phyloP scores from a whole-genome alignment of 1,140 invertebrate genomes.

The Plutomurus gul region DNA sequence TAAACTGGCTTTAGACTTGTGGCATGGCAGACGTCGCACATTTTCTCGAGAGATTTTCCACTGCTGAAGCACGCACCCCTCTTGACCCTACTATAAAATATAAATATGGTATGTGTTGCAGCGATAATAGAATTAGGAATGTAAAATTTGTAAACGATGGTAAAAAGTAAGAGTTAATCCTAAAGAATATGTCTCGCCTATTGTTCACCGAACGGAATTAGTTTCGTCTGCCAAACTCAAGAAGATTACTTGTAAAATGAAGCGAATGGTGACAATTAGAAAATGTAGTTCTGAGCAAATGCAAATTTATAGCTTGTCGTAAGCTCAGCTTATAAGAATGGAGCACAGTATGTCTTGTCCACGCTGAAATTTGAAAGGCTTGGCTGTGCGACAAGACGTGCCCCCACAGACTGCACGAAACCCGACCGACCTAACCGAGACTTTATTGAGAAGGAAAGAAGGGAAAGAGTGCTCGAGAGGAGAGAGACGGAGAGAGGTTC shows the following conservation, averaged over 20 bases:
- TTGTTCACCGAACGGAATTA: too few relatives aligned
- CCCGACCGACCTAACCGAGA: constrained; percentile 1
- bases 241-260: not conserved
- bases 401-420: not conserved
- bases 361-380: not conserved
- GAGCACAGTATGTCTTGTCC: too few relatives aligned
- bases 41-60: too few relatives aligned
- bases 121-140: too few relatives aligned
- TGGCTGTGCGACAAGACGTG: not conserved
- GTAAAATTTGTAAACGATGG: too few relatives aligned
- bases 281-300: not conserved
- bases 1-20: not conserved
- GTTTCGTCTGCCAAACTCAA: too few relatives aligned
- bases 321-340: not conserved
- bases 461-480: not conserved
- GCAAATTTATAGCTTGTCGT: constrained; percentile 23
- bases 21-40: not conserved
- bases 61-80: too few relatives aligned
- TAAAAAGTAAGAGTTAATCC: too few relatives aligned
- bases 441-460: not conserved
- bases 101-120: too few relatives aligned
- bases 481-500: not conserved
- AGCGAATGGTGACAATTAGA: not conserved
- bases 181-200: too few relatives aligned
- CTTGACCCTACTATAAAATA: too few relatives aligned